Evolutionary conservation across 2,113 vertebrate genomes (phyloP).

Genomic region (Urocitellus parryii): DNA sequence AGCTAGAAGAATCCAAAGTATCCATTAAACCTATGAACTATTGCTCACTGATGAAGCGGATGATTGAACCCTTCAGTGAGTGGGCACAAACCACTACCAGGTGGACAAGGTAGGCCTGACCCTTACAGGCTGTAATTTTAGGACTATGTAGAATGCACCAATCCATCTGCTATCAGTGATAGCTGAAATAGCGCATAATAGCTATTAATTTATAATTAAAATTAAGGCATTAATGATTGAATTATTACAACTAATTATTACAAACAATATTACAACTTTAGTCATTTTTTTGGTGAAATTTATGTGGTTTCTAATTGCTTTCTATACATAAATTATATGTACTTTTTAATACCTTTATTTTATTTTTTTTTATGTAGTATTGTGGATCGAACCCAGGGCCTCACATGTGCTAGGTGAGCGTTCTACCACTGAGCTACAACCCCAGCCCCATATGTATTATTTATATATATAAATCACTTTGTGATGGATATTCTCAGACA

Average conservation of each 20-base stretch:
- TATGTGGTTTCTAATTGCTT: slow-evolving; percentile 25
- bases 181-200: not conserved
- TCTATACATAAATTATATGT: too few species aligned
- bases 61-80: not conserved
- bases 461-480: not conserved
- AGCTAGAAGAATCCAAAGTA: not conserved
- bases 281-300: slow-evolving; percentile 36
- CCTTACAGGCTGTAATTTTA: not conserved
- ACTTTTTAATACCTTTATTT: too few species aligned
- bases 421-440: too few species aligned
- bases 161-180: not conserved
- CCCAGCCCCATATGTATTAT: too few species aligned
- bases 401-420: too few species aligned
- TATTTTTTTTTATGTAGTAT: too few species aligned
- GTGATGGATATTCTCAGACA: not conserved
- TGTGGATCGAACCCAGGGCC: too few species aligned
- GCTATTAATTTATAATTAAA: not conserved
- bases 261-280: not conserved
- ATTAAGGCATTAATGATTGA: not conserved
- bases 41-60: not conserved
- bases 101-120: not conserved
- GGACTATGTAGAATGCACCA: not conserved
- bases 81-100: not conserved
- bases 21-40: not conserved
- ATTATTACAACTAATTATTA: not conserved